Evolutionary conservation across 2,797 vertebrate species (phyloP), one percentile per base, ranked within the genome.

Genomic region (Sebastes oblongus): DNA sequence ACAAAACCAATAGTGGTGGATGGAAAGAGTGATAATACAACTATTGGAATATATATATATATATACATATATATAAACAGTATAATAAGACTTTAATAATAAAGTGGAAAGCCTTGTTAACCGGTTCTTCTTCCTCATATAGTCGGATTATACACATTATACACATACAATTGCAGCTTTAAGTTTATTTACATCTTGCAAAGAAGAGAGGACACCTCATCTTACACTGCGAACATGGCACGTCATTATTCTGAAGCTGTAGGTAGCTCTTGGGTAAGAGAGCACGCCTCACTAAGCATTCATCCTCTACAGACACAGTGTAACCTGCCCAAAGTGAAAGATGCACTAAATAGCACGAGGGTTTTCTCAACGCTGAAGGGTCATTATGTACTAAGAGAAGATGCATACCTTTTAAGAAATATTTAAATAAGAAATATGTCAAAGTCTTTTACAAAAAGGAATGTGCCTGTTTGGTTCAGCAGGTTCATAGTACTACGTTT

Each of bases 281-380:
- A 66, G 58, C 11, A 39, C 4, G 42, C 56, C 2, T 59, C 46
- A 50, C 8, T 39, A 69, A 16, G 20, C 54, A 18, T 73, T 62
- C 39, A 72, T 32, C 46, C 22, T 56, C 66, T 66, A 69, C 8
- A 12, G 73, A 73, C 66, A 70, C 66, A 78, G 32, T 42, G 13
- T 76, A 69, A 70, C 61, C 29, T 69, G 29, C 25, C 12, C 56
- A 42, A 75, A 80, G 65, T 62, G 42, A 76, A 78, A 74, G 68
- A 66, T 22, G 42, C 8, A 68, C 34, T 56, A 71, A 72, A 69
- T 66, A 52, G 36, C 22, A 46, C 34, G 0, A 64, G 61, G 14
- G 13, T 86, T 77, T 83, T 68, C 36, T 74, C 60, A 80, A 83
- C 67, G 50, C 20, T 71, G 20, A 61, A 74, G 25, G 54, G 22